Evolutionary conservation across 2,797 vertebrate genomes (phyloP).

Genomic region (Gadopsis marmoratus): DNA sequence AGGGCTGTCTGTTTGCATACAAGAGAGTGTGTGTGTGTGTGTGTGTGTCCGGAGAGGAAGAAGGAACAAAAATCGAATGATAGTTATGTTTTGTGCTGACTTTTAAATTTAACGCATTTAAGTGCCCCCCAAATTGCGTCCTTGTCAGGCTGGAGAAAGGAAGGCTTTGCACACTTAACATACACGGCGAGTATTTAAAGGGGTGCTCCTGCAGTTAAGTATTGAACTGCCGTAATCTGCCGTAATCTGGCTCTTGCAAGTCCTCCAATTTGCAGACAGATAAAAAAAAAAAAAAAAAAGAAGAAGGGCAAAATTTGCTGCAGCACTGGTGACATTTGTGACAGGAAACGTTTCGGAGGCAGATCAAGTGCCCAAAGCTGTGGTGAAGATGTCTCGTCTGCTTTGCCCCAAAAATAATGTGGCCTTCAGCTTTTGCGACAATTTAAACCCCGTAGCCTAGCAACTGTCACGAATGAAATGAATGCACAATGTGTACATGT

Average conservation of each 20-base stretch:
- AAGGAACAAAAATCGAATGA: slow-evolving; percentile 13
- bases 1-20: slow-evolving; percentile 7
- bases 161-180: no score
- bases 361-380: no score
- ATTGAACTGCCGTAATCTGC: not conserved
- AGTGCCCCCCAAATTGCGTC: not conserved
- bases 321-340: not conserved
- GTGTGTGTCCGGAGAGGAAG: not conserved
- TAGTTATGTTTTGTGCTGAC: not conserved
- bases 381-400: no score
- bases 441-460: no score
- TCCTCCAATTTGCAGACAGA: not conserved
- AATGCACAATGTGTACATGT: no score
- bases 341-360: no score
- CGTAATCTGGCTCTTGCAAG: not conserved
- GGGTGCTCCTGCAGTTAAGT: not conserved
- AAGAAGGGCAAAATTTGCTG: not conserved
- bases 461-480: no score
- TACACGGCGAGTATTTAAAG: not conserved
- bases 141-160: not conserved
- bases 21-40: not conserved
- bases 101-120: not conserved
- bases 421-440: no score
- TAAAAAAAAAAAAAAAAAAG: not conserved
- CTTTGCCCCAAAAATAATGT: no score